Evolutionary conservation across 2,888 invertebrate genomes (phyloP), one percentile per base, ranked within the genome.

Genomic region (Megalurothrips usitatus): DNA sequence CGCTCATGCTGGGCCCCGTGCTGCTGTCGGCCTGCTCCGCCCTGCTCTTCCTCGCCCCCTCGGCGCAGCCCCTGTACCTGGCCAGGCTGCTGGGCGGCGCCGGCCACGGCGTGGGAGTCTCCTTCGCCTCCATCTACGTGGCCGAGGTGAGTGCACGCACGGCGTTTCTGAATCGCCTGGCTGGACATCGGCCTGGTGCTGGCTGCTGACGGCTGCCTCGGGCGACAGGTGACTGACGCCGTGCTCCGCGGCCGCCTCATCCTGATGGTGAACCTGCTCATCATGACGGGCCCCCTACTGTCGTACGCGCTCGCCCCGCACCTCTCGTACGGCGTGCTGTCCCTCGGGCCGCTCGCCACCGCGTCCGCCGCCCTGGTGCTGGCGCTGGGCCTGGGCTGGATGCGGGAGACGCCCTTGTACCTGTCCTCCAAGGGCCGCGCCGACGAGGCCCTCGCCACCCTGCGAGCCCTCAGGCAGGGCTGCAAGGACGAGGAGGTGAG

Each of bases 1-100:
- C 68, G 68, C 68, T 75, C 68, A 75, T 75, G 68, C 68, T 75
- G 26, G 68, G 68, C 68, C 68, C 68, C 68, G 68, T 75, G 68
- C 68, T 75, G 68, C 26, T 75, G 68, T 23, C 26, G 23, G 26
- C 68, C 11, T 75, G 68, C 68, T 75, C 68, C 26, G 68, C 26
- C 68, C 12, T 75, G 23, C n/a, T 26, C 23, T 26, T 75, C 68
- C 23, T 75, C 11, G 26, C 23, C 68, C 6, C 68, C 26, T 75
- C 68, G 68, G 68, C 68, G 68, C 68, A 10, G 68, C 68, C 68
- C 9, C 23, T 75, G 68, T 75, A 75, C 68, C 68, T 75, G 68
- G 68, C 68, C 68, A 23, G 68, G 68, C 26, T 75, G 68, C 68
- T 75, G 68, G 68, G 68, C 26, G 68, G 68, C 68, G 68, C 68